A percentile compares a stretch with the other conserved stretches of the same genome.
Conservation (phyloP, 2,797 vertebrate species). For the Anolis apletophallus region DNA sequence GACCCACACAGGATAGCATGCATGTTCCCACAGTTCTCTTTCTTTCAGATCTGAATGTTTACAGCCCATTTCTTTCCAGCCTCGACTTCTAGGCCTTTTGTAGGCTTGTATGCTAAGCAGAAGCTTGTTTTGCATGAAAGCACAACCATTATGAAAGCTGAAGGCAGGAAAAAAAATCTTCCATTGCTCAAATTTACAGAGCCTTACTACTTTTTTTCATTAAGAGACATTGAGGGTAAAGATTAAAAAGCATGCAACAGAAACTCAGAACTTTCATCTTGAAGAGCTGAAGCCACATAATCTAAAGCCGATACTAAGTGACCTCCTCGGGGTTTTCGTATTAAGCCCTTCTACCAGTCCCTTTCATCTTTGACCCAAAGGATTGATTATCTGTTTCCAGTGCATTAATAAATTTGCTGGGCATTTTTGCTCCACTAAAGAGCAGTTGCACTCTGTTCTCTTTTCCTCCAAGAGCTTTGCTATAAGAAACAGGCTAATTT, state of each 20-base stretch:
- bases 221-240: neutral
- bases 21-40: neutral
- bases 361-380: constrained; percentile 65
- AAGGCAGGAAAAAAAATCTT: neutral
- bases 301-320: constrained; percentile 46
- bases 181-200: constrained; percentile 43
- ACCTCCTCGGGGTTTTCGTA: constrained; percentile 45
- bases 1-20: neutral
- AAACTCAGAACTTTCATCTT: constrained; percentile 37
- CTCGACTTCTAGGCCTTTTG: neutral
- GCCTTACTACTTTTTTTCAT: neutral
- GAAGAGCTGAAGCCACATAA: constrained; percentile 33
- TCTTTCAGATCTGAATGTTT: too few species aligned
- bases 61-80: neutral
- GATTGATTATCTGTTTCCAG: constrained; percentile 57
- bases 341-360: constrained; percentile 51
- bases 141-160: neutral
- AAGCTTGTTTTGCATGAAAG: neutral
- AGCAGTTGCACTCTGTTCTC: constrained; percentile 46
- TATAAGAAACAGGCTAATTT: neutral
- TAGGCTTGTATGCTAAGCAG: neutral
- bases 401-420: constrained; percentile 58
- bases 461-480: constrained; percentile 34
- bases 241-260: neutral
- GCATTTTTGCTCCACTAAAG: constrained; percentile 54